Evolutionary conservation across 1,140 invertebrate species (phyloP).

Genomic region (Brachionus asplanchnoidis): DNA sequence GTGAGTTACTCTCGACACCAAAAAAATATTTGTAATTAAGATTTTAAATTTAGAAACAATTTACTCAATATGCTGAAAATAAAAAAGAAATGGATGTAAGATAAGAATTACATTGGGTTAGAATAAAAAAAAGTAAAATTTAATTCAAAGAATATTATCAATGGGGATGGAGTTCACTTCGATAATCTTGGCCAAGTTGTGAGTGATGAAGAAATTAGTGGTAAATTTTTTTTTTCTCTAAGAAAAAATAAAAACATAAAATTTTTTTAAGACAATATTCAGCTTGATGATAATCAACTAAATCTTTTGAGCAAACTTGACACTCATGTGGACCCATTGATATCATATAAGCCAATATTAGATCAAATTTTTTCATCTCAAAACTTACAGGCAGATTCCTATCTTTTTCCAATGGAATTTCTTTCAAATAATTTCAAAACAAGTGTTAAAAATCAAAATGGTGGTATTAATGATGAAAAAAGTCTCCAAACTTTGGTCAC

Average conservation of each 20-base stretch:
- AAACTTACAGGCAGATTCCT: background rate
- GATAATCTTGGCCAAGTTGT: background rate
- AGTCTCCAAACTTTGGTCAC: background rate
- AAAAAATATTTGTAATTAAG: background rate
- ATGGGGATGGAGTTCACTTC: background rate
- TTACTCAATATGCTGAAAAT: background rate
- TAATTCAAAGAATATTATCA: background rate
- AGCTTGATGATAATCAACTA: background rate
- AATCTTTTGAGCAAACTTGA: background rate
- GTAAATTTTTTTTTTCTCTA: background rate
- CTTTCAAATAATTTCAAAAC: background rate
- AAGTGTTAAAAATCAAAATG: background rate
- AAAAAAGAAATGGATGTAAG: constrained; percentile 12
- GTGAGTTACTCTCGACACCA: background rate
- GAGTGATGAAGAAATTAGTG: background rate
- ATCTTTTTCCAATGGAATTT: background rate
- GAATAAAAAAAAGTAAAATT: background rate
- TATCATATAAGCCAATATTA: background rate
- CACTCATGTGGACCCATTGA: background rate
- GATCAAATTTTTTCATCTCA: background rate
- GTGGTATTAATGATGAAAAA: background rate
- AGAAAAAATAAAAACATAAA: background rate
- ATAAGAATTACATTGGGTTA: background rate
- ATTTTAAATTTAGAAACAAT: constrained; percentile 6
- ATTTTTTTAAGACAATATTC: background rate